Conservation (phyloP, 2,113 vertebrate species). For the Rhea americana region DNA sequence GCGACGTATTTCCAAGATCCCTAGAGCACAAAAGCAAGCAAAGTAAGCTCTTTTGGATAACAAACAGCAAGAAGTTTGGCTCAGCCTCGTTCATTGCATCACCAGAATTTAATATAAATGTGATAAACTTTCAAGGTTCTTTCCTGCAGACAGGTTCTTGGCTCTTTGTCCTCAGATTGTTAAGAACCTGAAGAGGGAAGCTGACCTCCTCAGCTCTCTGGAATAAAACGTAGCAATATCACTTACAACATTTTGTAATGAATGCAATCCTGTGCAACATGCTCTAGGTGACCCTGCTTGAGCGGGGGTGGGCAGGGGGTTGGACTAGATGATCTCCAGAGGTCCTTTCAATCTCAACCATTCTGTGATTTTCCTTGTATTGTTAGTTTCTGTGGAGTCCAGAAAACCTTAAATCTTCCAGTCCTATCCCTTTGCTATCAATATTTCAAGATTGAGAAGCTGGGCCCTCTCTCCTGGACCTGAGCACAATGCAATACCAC, state of each 20-base stretch:
- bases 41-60: not conserved
- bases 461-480: not conserved
- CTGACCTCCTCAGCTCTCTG: not conserved
- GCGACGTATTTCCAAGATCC: not conserved
- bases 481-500: not conserved
- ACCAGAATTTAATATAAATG: not conserved
- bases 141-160: not conserved
- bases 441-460: not conserved
- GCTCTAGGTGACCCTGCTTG: no score
- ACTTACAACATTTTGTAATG: no score
- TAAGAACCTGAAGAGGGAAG: not conserved
- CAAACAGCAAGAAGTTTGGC: not conserved
- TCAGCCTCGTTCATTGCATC: not conserved
- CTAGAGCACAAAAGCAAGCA: not conserved
- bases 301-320: no score
- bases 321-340: no score
- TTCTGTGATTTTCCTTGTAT: not conserved
- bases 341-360: no score
- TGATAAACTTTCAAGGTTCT: not conserved
- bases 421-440: not conserved
- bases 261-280: no score
- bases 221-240: not conserved
- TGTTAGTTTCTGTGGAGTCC: not conserved
- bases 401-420: not conserved
- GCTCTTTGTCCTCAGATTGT: not conserved